Conservation (phyloP, 2,888 invertebrate genomes). For the Hemaris fuciformis region DNA sequence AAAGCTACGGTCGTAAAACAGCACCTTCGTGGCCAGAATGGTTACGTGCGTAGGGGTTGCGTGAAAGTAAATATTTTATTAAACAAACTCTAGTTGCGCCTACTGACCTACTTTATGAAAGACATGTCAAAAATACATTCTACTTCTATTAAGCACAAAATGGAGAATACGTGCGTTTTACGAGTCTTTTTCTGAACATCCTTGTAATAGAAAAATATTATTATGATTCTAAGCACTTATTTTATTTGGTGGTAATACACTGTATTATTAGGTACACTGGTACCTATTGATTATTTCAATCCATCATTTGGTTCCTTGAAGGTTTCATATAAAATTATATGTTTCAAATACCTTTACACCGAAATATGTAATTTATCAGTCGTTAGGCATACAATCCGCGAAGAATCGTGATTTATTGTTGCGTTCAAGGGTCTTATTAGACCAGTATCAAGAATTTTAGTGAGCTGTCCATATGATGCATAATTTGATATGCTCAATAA, state of each 20-base stretch:
- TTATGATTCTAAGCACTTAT: too few species aligned
- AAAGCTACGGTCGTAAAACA: not conserved
- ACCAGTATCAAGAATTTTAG: not conserved
- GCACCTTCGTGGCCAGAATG: not conserved
- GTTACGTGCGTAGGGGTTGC: not conserved
- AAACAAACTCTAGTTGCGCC: not conserved
- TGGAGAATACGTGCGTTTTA: too few species aligned
- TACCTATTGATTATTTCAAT: not conserved
- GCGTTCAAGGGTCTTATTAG: not conserved
- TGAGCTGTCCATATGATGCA: not conserved
- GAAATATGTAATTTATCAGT: not conserved
- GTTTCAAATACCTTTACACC: not conserved
- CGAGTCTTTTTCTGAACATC: too few species aligned
- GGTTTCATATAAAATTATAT: not conserved
- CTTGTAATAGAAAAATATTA: too few species aligned
- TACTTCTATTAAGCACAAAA: too few species aligned
- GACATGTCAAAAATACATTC: not conserved
- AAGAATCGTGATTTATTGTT: constrained; percentile 2
- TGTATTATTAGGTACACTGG: too few species aligned
- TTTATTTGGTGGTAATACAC: too few species aligned
- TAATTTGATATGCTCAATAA: not conserved
- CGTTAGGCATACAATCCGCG: not conserved
- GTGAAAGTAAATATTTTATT: not conserved
- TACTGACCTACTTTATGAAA: not conserved
- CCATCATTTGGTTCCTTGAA: not conserved